These are phyloP conservation scores for Bombus affinis DNA, from an alignment of 1,140 invertebrate genomes.

Conservation along the genomic window DNA sequence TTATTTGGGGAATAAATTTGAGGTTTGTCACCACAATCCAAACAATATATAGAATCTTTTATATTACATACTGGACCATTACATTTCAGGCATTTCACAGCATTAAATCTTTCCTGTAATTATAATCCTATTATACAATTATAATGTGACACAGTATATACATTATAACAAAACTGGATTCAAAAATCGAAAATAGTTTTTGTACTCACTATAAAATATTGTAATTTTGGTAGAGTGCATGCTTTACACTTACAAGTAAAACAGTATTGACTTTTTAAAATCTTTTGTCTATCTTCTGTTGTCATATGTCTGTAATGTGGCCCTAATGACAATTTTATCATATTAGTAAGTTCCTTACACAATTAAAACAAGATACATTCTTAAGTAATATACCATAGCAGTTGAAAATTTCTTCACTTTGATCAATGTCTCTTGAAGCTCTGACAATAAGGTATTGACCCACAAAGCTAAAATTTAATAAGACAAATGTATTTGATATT, in stretches of 20 bases:
- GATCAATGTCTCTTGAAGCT: constrained; percentile 82
- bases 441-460: constrained; percentile 83
- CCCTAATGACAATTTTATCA: constrained; percentile 74
- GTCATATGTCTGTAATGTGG: constrained; percentile 86
- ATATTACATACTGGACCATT: constrained; percentile 68
- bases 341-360: background rate
- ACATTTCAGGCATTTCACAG: constrained; percentile 77
- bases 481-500: constrained; percentile 44
- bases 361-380: constrained; percentile 17
- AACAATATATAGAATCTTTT: constrained; percentile 62
- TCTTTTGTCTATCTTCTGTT: constrained; percentile 83
- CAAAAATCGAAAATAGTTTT: background rate
- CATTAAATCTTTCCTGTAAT: constrained; percentile 77
- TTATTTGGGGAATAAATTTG: constrained; percentile 66
- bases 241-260: constrained; percentile 87
- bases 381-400: constrained; percentile 86
- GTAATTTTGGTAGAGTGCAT: constrained; percentile 82
- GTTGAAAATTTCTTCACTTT: constrained; percentile 87
- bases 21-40: constrained; percentile 70
- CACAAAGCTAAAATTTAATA: constrained; percentile 78
- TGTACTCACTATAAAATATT: constrained; percentile 82
- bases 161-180: background rate
- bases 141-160: background rate
- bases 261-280: constrained; percentile 87
- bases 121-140: background rate